Base-by-base conservation (phyloP, 2,113 vertebrate species). In the Cephalopterus ornatus region DNA sequence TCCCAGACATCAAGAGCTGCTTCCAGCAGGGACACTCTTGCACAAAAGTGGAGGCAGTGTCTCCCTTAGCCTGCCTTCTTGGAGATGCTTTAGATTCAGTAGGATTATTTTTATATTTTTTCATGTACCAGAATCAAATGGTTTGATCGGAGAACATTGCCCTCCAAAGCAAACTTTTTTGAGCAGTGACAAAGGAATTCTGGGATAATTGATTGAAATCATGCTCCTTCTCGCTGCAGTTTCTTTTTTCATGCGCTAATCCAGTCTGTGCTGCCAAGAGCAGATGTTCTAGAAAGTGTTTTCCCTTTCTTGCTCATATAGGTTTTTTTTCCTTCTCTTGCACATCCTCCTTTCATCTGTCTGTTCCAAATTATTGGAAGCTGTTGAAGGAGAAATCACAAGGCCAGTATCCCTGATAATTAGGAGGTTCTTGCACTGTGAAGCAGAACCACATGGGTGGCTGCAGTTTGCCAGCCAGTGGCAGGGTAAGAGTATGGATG, bases 191-290 rank as follows among this genome's bases (percentile, higher is more conserved):
- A 14, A n/a, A 88, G 55, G 76, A 74, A 30, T 63, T 52, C 63
- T 90, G 83, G 35, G 55, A 67, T 76, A 77, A 92, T 42, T 80
- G 81, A 89, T 42, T 59, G 75, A 93, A 94, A 85, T 77, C 8
- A 2, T 3, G 4, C 62, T 80, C 33, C n/a, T n/a, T 81, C 47
- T 92, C 91, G 47, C 63, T 77, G 42, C 59, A 55, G 59, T 80
- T 85, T 92, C 74, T 78, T 85, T 79, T 88, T 71, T 67, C 0
- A 0, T 49, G 65, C 71, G 59, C 75, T 93, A 92, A 83, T 76
- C 41, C 53, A 83, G 71, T 41, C 59, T 73, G 37, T 11, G 2
- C 88, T 62, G 72, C 85, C 65, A 83, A 76, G 65, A 91, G 39
- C 79, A 84, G 83, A 76, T 92, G 72, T 66, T 83, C 44, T 70